Evolutionary conservation across 2,888 invertebrate genomes (phyloP).

Genomic region (Hartigia nigra): DNA sequence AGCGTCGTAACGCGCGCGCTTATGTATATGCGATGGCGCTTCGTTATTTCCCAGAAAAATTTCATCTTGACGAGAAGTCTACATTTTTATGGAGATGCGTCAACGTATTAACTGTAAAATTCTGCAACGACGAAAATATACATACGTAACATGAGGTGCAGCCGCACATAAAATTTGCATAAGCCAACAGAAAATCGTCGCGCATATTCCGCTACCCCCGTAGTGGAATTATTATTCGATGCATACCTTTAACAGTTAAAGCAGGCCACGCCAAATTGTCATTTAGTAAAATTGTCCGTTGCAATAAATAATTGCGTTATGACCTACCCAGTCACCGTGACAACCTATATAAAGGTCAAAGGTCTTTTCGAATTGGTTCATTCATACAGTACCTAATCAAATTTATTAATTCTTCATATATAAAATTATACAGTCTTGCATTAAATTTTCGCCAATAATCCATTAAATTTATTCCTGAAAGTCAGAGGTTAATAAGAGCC

Average conservation of each 20-base stretch:
- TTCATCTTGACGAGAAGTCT: background rate
- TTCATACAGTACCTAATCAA: background rate
- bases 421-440: too few species aligned
- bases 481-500: background rate
- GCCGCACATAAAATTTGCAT: slow-evolving; percentile 38
- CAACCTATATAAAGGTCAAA: background rate
- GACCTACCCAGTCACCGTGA: background rate
- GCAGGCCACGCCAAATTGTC: background rate
- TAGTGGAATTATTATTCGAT: slow-evolving; percentile 10
- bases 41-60: background rate
- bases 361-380: background rate
- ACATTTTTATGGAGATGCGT: slow-evolving; percentile 28
- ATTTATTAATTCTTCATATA: background rate
- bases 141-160: slow-evolving; percentile 19
- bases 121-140: slow-evolving; percentile 27
- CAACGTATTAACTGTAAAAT: slow-evolving; percentile 31
- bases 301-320: background rate
- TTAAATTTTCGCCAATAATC: background rate
- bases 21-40: background rate
- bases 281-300: background rate
- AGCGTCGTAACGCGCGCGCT: background rate
- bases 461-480: background rate
- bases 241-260: background rate
- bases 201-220: slow-evolving; percentile 31
- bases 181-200: slow-evolving; percentile 40